These are phyloP conservation scores for Heliangelus exortis DNA, from an alignment of 2,797 vertebrate species.

Conservation along the genomic window DNA sequence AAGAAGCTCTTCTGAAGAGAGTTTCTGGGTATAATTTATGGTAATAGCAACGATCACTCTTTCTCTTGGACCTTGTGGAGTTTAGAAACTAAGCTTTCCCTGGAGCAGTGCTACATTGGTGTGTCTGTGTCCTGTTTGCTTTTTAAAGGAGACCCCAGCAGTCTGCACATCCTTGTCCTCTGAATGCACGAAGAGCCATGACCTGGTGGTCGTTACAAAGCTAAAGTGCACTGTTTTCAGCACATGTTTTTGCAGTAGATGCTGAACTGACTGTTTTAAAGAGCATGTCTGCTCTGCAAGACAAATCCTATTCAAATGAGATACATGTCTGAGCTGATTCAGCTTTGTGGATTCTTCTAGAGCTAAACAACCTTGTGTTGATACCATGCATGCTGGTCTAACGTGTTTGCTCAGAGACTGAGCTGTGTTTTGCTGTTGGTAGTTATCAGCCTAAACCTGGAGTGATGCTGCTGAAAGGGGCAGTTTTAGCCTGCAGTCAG, in stretches of 20 bases:
- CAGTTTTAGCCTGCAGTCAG: not conserved
- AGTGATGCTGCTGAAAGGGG: not conserved
- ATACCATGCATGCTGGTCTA: not conserved
- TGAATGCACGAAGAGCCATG: not conserved
- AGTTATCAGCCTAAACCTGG: not conserved
- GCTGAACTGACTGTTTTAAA: not conserved
- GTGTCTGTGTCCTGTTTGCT: not conserved
- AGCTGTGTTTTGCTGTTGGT: not conserved
- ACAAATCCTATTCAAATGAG: slow-evolving; percentile 41
- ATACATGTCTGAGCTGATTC: slow-evolving; percentile 44
- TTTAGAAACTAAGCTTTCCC: not conserved
- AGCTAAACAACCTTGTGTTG: not conserved
- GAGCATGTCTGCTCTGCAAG: slow-evolving; percentile 23
- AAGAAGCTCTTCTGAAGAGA: not conserved
- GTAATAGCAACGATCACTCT: slow-evolving; percentile 22
- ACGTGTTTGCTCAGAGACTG: not conserved
- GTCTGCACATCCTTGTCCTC: not conserved
- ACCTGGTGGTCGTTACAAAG: not conserved
- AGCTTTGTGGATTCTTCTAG: not conserved
- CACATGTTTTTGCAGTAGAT: not conserved
- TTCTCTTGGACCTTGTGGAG: slow-evolving; percentile 7
- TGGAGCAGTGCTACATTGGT: not conserved
- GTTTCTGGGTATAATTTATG: slow-evolving; percentile 24
- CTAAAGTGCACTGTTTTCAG: not conserved
- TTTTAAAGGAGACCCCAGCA: not conserved